Evolutionary conservation across 1,140 invertebrate genomes (phyloP).

Genomic region (Drosophila subobscura): DNA sequence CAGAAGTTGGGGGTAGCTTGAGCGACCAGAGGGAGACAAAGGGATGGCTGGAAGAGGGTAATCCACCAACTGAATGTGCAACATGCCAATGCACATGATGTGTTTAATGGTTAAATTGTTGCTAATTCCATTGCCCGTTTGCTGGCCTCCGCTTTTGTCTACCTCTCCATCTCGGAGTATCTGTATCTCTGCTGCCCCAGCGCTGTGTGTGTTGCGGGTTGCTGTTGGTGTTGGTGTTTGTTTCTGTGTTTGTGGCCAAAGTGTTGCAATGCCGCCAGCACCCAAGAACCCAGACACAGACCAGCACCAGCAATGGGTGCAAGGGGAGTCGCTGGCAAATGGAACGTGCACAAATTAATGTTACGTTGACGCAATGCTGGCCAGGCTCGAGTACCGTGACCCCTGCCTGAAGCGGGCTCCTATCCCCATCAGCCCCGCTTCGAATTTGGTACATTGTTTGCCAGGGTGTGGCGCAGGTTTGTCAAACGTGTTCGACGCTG

Average conservation of each 20-base stretch:
- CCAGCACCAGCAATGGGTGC: constrained; percentile 18
- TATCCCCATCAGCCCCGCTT: constrained; percentile 8
- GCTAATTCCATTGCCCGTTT: constrained; percentile 77
- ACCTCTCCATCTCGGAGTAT: constrained; percentile 19
- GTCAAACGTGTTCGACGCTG: constrained; percentile 38
- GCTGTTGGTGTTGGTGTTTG: constrained; percentile 14
- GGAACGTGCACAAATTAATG: constrained; percentile 79
- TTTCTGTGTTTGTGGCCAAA: constrained; percentile 68
- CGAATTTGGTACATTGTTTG: constrained; percentile 79
- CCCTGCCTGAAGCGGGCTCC: neutral
- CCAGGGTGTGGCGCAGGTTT: constrained; percentile 50
- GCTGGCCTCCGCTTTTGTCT: constrained; percentile 54
- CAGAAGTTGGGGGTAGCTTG: neutral
- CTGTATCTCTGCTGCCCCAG: neutral
- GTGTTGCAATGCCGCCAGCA: constrained; percentile 64
- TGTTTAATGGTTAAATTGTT: constrained; percentile 82
- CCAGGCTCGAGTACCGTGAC: constrained; percentile 56
- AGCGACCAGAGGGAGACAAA: neutral
- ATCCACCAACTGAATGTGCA: constrained; percentile 58
- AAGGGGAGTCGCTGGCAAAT: constrained; percentile 56
- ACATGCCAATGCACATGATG: constrained; percentile 80
- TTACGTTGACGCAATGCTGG: constrained; percentile 65
- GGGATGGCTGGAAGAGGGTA: constrained; percentile 20
- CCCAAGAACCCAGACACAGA: constrained; percentile 26
- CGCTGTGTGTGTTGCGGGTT: constrained; percentile 8